Evolutionary conservation across 2,888 invertebrate species (phyloP).

Genomic region (Aphodius sticticus): DNA sequence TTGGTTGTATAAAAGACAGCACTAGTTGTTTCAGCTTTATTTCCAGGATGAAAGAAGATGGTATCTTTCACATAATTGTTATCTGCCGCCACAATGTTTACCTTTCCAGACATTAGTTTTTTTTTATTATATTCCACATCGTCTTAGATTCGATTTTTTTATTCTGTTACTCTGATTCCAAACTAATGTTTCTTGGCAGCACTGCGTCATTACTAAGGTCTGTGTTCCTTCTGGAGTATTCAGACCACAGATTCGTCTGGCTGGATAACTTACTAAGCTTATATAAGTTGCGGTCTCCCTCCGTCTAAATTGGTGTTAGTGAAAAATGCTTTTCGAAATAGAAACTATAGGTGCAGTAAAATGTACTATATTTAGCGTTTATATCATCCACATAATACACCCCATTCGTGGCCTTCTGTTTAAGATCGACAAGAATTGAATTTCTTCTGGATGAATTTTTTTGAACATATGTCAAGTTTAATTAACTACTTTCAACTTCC

Average conservation of each 20-base stretch:
- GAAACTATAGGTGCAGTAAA: too few species aligned
- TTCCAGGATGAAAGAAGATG: neutral
- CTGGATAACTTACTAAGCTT: neutral
- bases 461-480: neutral
- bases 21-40: neutral
- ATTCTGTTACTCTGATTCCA: neutral
- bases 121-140: neutral
- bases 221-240: neutral
- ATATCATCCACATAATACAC: neutral
- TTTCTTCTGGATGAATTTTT: neutral
- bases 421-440: neutral
- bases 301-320: neutral
- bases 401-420: neutral
- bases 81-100: neutral
- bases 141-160: neutral
- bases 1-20: neutral
- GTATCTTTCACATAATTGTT: neutral
- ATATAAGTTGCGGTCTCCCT: neutral
- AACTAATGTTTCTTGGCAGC: neutral
- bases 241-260: neutral
- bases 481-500: too few species aligned
- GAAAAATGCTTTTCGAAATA: too few species aligned
- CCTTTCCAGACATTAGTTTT: neutral
- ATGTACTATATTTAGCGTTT: too few species aligned
- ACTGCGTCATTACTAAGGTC: neutral